Evolutionary conservation across 2,888 invertebrate species (phyloP), one percentile per base, ranked within the genome.

Genomic region (Pemphredon lugubris): DNA sequence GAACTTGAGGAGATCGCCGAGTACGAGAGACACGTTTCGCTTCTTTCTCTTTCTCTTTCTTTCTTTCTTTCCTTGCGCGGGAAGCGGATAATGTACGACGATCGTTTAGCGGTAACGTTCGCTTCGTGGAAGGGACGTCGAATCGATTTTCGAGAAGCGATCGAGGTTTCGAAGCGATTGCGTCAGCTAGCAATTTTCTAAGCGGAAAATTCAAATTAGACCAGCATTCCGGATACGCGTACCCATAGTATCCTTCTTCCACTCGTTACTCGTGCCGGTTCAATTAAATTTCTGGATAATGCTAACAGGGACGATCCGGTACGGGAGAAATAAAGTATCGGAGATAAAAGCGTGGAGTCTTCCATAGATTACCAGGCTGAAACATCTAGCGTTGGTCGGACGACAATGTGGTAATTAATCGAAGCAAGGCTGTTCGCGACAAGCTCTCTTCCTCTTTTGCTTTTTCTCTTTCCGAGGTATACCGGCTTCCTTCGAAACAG

Each of bases 321-420:
- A 82, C 77, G 80, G 58, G 75, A 75, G 75, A 75, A 69, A 80
- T 81, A 84, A 84, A 82, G 79, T 72, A 54, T 42, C 42, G 69
- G 71, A 81, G 85, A 84, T 84, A 82, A 84, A 86, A 84, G 81
- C 82, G 73, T 81, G 81, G 77, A 76, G 78, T 77, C 79, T 75
- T 77, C 78, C 77, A 77, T 78, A 81, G 85, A 83, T 84, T 80
- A 84, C 84, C 84, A 77, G 68, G 77, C 77, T 72, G 77, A 77
- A 79, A 83, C 83, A 85, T 84, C 84, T 85, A 84, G 83, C 79
- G 84, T 79, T 64, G 63, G 68, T 65, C 75, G 83, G 80, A 87
- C 88, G 88, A 89, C 88, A 89, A 89, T 89, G 89, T 88, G 88
- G 88, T 89, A 89, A 89, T 89, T 89, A 89, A 89, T 88, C 87